Percentiles rank a stretch among this genome's conserved stretches.
These are phyloP conservation scores for Euplexia lucipara DNA, from an alignment of 2,888 invertebrate genomes.

Conservation along the genomic window DNA sequence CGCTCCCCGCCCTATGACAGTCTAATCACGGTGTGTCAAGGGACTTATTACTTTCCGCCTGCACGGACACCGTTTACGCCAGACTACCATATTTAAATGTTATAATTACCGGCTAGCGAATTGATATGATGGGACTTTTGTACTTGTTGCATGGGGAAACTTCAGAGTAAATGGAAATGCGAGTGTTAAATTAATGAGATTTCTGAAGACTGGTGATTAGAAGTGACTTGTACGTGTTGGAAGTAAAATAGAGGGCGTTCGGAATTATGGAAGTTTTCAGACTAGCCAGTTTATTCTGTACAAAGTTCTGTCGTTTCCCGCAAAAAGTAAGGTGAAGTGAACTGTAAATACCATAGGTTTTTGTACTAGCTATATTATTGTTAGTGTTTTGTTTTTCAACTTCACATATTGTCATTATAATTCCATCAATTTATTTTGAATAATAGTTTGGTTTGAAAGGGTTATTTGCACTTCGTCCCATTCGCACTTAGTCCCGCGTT, in stretches of 20 bases:
- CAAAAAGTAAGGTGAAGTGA: too few species aligned
- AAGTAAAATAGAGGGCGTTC: slow-evolving; percentile 24
- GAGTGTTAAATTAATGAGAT: slow-evolving; percentile 42
- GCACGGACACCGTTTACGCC: slow-evolving; percentile 64
- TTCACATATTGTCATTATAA: too few species aligned
- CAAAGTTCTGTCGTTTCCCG: too few species aligned
- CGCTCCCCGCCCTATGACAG: slow-evolving; percentile 78
- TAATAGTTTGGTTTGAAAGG: too few species aligned
- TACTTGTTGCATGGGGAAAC: slow-evolving; percentile 41
- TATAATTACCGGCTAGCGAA: slow-evolving; percentile 59
- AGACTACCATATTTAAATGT: slow-evolving; percentile 65
- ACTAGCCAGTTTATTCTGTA: too few species aligned
- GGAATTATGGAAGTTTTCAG: slow-evolving; percentile 8
- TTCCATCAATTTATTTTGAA: too few species aligned
- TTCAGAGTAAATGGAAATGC: slow-evolving; percentile 32
- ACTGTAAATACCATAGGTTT: too few species aligned
- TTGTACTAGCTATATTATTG: too few species aligned
- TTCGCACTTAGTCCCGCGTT: too few species aligned
- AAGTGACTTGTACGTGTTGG: slow-evolving; percentile 16
- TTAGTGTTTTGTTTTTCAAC: too few species aligned
- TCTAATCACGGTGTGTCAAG: slow-evolving; percentile 82
- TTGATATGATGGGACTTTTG: slow-evolving; percentile 50
- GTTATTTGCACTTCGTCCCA: too few species aligned
- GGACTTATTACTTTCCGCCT: slow-evolving; percentile 74
- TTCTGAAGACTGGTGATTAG: slow-evolving; percentile 51